Percentiles rank a stretch among this genome's conserved stretches.
These are phyloP conservation scores for Pectinophora gossypiella DNA, from an alignment of 1,140 invertebrate genomes.

Conservation along the genomic window DNA sequence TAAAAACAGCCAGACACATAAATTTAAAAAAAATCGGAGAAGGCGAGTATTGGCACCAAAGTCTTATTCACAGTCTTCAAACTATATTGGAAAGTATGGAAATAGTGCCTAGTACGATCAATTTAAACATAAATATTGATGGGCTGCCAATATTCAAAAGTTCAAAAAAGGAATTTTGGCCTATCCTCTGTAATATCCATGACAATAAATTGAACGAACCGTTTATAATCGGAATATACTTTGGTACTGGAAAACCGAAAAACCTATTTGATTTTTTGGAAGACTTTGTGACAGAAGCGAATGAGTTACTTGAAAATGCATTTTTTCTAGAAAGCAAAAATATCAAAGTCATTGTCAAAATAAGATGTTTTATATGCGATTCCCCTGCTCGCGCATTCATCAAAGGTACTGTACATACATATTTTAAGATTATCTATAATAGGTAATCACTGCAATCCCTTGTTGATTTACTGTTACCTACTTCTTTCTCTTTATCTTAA, in stretches of 20 bases:
- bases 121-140: constrained; percentile 1
- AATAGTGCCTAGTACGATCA: background rate
- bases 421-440: too few relatives aligned
- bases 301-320: background rate
- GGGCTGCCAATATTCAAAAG: constrained; percentile 2
- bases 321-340: background rate
- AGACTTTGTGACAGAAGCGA: background rate
- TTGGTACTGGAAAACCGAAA: background rate
- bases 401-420: constrained; percentile 1
- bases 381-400: constrained; percentile 16
- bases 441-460: too few relatives aligned
- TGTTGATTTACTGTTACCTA: too few relatives aligned
- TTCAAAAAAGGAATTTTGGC: too few relatives aligned
- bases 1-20: background rate
- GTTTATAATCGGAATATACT: background rate
- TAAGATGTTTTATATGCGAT: constrained; percentile 20
- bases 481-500: too few relatives aligned
- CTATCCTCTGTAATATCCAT: background rate
- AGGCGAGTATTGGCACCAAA: constrained; percentile 2
- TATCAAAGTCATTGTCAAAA: background rate
- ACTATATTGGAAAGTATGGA: background rate
- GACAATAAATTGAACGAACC: background rate
- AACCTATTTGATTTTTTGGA: background rate
- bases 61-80: background rate
- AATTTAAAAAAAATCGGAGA: background rate